Evolutionary conservation across 2,888 invertebrate species (phyloP).

Genomic region (Rosalia funebris): DNA sequence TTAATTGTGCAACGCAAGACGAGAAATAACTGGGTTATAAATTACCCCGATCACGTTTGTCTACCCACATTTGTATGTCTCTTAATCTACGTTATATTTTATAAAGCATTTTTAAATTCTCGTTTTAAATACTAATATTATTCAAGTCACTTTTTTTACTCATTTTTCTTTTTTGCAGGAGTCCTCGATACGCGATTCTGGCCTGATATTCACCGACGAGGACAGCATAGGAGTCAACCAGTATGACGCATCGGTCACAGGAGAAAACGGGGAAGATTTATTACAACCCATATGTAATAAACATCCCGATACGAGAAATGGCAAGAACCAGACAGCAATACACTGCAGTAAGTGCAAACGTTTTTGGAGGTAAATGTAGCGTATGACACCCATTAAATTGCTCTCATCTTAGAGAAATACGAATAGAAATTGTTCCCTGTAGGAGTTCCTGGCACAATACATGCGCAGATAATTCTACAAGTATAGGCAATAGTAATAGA

Average conservation of each 20-base stretch:
- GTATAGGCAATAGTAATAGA: too few relatives aligned
- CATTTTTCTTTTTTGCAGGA: conserved; percentile 60
- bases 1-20: too few relatives aligned
- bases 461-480: too few relatives aligned
- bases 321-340: conserved; percentile 53
- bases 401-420: background rate
- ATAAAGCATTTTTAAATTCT: too few relatives aligned
- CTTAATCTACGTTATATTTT: too few relatives aligned
- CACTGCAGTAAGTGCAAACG: conserved; percentile 55
- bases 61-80: too few relatives aligned
- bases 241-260: conserved; percentile 59
- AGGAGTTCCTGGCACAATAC: too few relatives aligned
- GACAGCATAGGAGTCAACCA: conserved; percentile 62
- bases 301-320: conserved; percentile 54
- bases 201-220: conserved; percentile 62
- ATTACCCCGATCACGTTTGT: too few relatives aligned
- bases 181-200: conserved; percentile 56
- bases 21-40: too few relatives aligned
- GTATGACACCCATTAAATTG: background rate
- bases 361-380: conserved; percentile 4
- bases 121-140: too few relatives aligned
- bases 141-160: too few relatives aligned
- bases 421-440: too few relatives aligned
- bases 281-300: conserved; percentile 60
- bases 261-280: conserved; percentile 56